A percentile compares a stretch with the other conserved stretches of the same genome.
Conservation (phyloP, 2,113 vertebrate species). For the Capricornis sumatraensis region DNA sequence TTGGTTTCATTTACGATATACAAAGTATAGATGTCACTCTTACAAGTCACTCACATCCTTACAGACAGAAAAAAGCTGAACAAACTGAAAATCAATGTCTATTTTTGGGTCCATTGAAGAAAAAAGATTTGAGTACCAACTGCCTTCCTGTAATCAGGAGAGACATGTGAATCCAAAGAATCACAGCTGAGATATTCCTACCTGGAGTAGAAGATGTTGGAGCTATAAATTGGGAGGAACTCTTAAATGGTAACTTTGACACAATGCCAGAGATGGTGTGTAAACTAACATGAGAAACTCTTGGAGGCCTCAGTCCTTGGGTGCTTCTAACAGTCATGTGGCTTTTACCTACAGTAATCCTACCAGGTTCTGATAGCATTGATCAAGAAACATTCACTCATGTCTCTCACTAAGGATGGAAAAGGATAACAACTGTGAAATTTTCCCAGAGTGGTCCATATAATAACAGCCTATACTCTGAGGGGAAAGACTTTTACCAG, state of each 20-base stretch:
- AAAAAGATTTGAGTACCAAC: background rate
- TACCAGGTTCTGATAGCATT: background rate
- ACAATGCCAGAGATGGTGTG: background rate
- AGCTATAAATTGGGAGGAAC: background rate
- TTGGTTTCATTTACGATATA: background rate
- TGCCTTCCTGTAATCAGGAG: background rate
- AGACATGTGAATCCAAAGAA: background rate
- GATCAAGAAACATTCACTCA: background rate
- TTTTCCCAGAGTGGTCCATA: background rate
- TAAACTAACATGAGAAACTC: background rate
- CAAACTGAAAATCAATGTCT: background rate
- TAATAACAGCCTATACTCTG: background rate
- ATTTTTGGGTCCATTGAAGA: background rate
- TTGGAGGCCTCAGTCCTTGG: background rate
- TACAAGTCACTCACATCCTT: background rate
- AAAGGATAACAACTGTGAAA: background rate
- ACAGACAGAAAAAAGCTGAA: background rate
- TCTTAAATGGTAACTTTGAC: background rate
- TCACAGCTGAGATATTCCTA: background rate
- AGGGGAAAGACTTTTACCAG: background rate
- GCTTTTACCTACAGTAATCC: background rate
- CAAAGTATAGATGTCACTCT: background rate
- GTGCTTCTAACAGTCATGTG: background rate
- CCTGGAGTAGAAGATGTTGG: background rate
- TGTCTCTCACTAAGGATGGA: background rate